A percentile compares a stretch with the other conserved stretches of the same genome.
These are phyloP conservation scores for Tridacna crocea DNA, from an alignment of 2,888 invertebrate species.

Conservation along the genomic window DNA sequence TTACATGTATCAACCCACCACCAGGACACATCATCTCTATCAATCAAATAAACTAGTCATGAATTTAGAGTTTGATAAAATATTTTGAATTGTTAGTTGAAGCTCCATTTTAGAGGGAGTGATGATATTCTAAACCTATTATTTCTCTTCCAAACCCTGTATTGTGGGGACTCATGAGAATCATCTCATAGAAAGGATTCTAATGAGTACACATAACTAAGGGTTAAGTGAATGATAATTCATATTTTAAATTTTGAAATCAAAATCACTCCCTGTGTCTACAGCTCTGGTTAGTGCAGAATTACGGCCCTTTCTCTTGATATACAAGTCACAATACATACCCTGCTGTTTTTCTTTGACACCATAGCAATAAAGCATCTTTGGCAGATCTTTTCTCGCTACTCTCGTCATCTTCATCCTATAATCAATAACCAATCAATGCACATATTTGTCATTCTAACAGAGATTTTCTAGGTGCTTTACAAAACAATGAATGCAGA, in stretches of 20 bases:
- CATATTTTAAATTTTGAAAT: neutral
- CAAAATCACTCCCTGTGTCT: too few relatives aligned
- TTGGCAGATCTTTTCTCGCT: conserved; percentile 99
- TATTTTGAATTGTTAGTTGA: too few relatives aligned
- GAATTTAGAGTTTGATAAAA: neutral
- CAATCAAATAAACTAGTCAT: neutral
- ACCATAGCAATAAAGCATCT: conserved; percentile 99
- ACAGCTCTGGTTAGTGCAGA: neutral
- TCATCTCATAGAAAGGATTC: too few relatives aligned
- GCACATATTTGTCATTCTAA: neutral
- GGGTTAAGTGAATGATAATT: too few relatives aligned
- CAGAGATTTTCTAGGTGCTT: neutral
- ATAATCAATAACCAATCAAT: conserved; percentile 9
- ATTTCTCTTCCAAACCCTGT: too few relatives aligned
- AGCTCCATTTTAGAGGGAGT: too few relatives aligned
- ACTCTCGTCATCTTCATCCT: conserved; percentile 91
- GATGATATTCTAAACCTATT: too few relatives aligned
- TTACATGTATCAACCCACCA: too few relatives aligned
- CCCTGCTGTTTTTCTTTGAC: conserved; percentile 98
- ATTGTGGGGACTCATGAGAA: too few relatives aligned
- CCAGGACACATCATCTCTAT: neutral
- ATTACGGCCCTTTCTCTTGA: too few relatives aligned
- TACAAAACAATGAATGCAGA: neutral
- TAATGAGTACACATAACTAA: too few relatives aligned
- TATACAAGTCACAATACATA: conserved; percentile 85